Evolutionary conservation across 2,797 vertebrate species (phyloP), one percentile per base, ranked within the genome.

Genomic region (Moxostoma hubbsi): DNA sequence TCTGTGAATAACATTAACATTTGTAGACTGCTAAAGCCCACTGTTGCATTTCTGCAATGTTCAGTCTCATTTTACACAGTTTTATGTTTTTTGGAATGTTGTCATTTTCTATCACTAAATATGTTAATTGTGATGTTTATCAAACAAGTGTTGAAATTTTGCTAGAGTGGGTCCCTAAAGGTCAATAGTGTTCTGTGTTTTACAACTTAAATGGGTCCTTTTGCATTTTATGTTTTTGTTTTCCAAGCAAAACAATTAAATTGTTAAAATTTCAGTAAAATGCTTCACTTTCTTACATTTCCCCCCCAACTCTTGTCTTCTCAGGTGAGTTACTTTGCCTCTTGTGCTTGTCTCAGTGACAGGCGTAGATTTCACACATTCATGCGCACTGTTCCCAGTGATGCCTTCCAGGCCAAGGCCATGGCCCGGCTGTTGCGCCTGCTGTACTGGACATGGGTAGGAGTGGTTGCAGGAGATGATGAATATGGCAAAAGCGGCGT

Each of bases 281-380:
- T 75, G 51, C 15, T 45, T 47, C 54, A 15, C 55, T 16, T 59
- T 53, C 5, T n/a, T 7, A 15, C 16, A 13, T 5, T 58, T 9
- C 72, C 9, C 11, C 13, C 54, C n/a, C 9, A 59, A 11, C 2
- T 74, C 24, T 77, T 59, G 2, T 78, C 1, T 68, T 1, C 46
- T 7, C 81, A 90, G 89, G 85, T 89, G 15, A 90, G 89, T 71
- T 92, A 88, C 62, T 86, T 84, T 66, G 83, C 89, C 2, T 86
- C 89, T 18, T 90, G 89, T 80, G 84, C 87, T 10, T 92, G 90
- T 81, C 82, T 88, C 74, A 91, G 85, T 77, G 83, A 89, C 77
- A 87, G 73, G 9, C 73, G 24, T 50, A 87, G 77, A 58, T 88
- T 82, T 69, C 88, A 77, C 12, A 75, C 86, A n/a, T 89, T 90